These are phyloP conservation scores for Tethea ocularis DNA, from an alignment of 2,888 invertebrate genomes.

Conservation along the genomic window DNA sequence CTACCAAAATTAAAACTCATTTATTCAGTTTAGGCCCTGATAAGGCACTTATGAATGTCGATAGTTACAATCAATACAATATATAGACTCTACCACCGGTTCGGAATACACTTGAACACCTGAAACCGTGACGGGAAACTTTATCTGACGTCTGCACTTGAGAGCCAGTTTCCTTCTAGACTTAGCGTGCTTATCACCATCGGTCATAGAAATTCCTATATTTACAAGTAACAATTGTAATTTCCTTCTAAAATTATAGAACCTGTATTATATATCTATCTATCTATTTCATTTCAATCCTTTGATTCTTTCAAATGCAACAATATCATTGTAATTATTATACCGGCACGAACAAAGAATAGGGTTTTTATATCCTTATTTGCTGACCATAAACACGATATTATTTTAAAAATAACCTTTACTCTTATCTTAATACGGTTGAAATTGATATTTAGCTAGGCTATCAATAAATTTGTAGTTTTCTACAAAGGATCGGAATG, in stretches of 20 bases:
- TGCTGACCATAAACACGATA: not conserved
- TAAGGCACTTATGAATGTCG: no score
- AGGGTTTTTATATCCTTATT: not conserved
- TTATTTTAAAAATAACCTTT: not conserved
- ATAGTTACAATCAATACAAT: no score
- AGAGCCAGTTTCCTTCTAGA: no score
- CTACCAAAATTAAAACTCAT: no score
- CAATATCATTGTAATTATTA: slow-evolving; percentile 46
- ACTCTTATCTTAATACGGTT: not conserved
- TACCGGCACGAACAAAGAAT: slow-evolving; percentile 48
- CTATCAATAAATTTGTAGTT: slow-evolving; percentile 5
- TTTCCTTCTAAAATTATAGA: slow-evolving; percentile 29
- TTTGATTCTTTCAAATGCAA: slow-evolving; percentile 41
- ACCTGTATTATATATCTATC: slow-evolving; percentile 16
- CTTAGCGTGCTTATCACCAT: no score
- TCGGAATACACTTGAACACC: no score
- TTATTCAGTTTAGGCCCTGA: no score
- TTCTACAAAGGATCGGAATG: slow-evolving; percentile 35
- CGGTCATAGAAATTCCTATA: not conserved
- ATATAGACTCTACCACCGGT: no score
- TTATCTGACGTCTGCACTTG: no score
- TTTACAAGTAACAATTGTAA: not conserved
- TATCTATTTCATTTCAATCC: slow-evolving; percentile 35
- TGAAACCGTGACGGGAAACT: no score
- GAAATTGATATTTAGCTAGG: not conserved